phyloP scores from a whole-genome alignment of 2,113 vertebrate genomes.

The Mobula hypostoma region DNA sequence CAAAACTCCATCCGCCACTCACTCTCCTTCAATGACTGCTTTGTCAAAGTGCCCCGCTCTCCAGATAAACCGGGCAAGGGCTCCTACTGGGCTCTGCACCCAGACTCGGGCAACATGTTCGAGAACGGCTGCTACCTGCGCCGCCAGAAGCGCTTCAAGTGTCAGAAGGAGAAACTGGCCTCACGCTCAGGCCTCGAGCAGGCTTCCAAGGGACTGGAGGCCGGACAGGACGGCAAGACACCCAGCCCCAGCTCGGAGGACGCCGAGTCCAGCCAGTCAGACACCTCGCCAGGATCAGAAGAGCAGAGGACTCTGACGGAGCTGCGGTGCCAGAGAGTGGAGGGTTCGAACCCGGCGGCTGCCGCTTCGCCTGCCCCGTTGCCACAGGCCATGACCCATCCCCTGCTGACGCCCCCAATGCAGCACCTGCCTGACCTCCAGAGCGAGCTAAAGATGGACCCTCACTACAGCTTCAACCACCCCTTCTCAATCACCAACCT shows the following conservation, averaged over 20 bases:
- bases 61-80: conserved; percentile 83
- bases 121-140: conserved; percentile 50
- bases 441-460: conserved; percentile 75
- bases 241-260: conserved; percentile 60
- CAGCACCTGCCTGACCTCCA: conserved; percentile 76
- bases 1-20: conserved; percentile 21
- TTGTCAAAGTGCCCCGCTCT: conserved; percentile 79
- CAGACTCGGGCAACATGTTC: conserved; percentile 85
- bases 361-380: conserved; percentile 55
- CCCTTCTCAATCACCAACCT: conserved; percentile 87
- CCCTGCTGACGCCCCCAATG: conserved; percentile 61
- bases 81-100: conserved; percentile 85
- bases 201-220: conserved; percentile 53
- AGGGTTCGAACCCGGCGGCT: conserved; percentile 51
- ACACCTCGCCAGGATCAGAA: conserved; percentile 60
- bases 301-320: conserved; percentile 57
- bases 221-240: conserved; percentile 53
- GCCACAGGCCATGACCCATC: conserved; percentile 52
- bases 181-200: conserved; percentile 43
- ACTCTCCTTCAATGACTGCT: conserved; percentile 42
- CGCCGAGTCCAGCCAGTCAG: conserved; percentile 63
- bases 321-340: conserved; percentile 53
- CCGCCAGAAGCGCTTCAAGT: conserved; percentile 86
- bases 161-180: conserved; percentile 56
- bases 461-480: conserved; percentile 85